A percentile compares a stretch with the other conserved stretches of the same genome.
Evolutionary conservation across 2,888 invertebrate genomes (phyloP).

Genomic region (Metopia argyrocephala): DNA sequence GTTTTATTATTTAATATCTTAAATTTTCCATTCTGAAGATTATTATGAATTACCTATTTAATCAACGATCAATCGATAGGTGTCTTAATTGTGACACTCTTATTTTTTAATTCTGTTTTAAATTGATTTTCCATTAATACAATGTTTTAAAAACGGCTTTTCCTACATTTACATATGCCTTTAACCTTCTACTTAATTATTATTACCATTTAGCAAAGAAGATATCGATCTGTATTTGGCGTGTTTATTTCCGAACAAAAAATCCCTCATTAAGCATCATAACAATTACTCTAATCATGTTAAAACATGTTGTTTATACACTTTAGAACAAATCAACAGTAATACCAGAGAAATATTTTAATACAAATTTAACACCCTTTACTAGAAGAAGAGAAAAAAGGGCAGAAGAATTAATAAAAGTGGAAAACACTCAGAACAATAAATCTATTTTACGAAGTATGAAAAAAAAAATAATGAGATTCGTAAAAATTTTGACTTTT

Average conservation of each 20-base stretch:
- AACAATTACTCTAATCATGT: conserved; percentile 59
- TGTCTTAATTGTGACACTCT: too few species aligned
- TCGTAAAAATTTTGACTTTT: not conserved
- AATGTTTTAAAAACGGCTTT: too few species aligned
- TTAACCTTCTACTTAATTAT: too few species aligned
- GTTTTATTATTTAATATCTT: too few species aligned
- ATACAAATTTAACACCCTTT: conserved; percentile 55
- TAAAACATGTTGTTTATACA: conserved; percentile 53
- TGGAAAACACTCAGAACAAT: not conserved
- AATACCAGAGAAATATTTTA: conserved; percentile 47
- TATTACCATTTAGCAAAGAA: too few species aligned
- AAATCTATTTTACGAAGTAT: conserved; percentile 27
- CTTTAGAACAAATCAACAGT: conserved; percentile 58
- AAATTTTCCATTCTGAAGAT: too few species aligned
- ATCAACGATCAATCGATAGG: too few species aligned
- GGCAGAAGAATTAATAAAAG: conserved; percentile 8
- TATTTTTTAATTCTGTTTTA: too few species aligned
- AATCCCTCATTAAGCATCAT: conserved; percentile 47
- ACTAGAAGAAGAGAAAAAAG: not conserved
- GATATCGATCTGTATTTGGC: conserved; percentile 56
- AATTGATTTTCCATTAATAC: too few species aligned
- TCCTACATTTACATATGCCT: too few species aligned
- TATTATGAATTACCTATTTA: too few species aligned
- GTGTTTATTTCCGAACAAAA: conserved; percentile 48
- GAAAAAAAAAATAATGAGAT: not conserved